These are phyloP conservation scores for Mylabris phalerata DNA, from an alignment of 1,140 invertebrate species.

Conservation along the genomic window DNA sequence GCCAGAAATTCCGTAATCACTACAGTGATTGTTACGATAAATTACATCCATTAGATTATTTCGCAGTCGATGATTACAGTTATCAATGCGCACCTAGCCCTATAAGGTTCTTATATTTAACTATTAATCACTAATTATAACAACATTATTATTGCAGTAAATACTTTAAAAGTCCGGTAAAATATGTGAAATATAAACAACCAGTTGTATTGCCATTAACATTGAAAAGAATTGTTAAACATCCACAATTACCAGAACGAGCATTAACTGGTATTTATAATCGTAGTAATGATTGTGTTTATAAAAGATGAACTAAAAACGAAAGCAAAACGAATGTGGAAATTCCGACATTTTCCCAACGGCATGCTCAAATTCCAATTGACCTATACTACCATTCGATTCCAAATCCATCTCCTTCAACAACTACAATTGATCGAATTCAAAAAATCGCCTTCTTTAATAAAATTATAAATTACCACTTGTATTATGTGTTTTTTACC, in stretches of 20 bases:
- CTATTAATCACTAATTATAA: background rate
- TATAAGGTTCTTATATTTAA: slow-evolving; percentile 38
- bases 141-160: slow-evolving; percentile 37
- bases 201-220: slow-evolving; percentile 45
- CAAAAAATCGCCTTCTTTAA: background rate
- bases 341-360: slow-evolving; percentile 54
- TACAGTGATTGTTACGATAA: slow-evolving; percentile 47
- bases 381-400: slow-evolving; percentile 45
- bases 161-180: slow-evolving; percentile 47
- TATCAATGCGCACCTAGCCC: slow-evolving; percentile 47
- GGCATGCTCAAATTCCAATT: slow-evolving; percentile 50
- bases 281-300: slow-evolving; percentile 25
- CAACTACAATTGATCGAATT: slow-evolving; percentile 44
- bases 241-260: slow-evolving; percentile 44
- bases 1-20: slow-evolving; percentile 51
- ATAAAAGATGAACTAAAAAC: slow-evolving; percentile 40
- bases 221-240: slow-evolving; percentile 42
- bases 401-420: slow-evolving; percentile 52
- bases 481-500: slow-evolving; percentile 19
- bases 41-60: slow-evolving; percentile 48
- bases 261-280: slow-evolving; percentile 43
- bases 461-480: slow-evolving; percentile 9
- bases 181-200: slow-evolving; percentile 49
- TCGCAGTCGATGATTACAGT: slow-evolving; percentile 41
- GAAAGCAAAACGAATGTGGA: slow-evolving; percentile 50